Conservation (phyloP, 2,888 invertebrate genomes). For the Chrysina gloriosa region DNA sequence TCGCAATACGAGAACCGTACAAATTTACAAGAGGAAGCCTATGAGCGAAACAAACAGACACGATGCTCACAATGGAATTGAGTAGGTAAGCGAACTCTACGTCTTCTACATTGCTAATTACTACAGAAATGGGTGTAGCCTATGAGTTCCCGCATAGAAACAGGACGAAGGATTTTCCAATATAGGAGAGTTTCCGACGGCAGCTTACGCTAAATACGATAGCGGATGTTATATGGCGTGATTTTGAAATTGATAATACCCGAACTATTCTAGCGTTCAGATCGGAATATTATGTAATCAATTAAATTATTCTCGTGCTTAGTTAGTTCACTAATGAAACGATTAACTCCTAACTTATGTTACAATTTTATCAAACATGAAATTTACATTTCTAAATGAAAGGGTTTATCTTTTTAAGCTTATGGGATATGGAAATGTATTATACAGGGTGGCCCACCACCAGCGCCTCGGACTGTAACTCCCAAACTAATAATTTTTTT, state of each 20-base stretch:
- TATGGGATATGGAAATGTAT: no score
- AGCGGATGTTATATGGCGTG: slow-evolving; percentile 6
- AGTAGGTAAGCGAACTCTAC: background rate
- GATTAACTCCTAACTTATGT: background rate
- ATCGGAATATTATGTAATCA: background rate
- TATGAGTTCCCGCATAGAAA: background rate
- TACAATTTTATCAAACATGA: background rate
- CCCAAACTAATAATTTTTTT: no score
- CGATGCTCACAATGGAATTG: background rate
- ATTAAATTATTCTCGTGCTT: background rate
- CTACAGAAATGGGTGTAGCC: background rate
- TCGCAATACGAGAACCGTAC: background rate
- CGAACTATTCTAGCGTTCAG: slow-evolving; percentile 19
- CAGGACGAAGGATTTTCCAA: slow-evolving; percentile 8
- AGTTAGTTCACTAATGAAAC: background rate
- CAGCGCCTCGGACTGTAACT: no score
- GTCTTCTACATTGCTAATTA: slow-evolving; percentile 18
- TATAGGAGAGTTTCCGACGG: background rate
- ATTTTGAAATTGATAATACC: slow-evolving; percentile 9
- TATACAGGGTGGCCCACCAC: no score
- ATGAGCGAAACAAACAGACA: background rate
- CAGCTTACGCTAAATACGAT: background rate
- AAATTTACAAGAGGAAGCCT: background rate
- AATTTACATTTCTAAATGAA: no score
- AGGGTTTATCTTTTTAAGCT: no score